Evolutionary conservation across 92 coral and sea anemone genomes (phyloP), one percentile per base, ranked within the genome.

Genomic region (Micromussa lordhowensis): DNA sequence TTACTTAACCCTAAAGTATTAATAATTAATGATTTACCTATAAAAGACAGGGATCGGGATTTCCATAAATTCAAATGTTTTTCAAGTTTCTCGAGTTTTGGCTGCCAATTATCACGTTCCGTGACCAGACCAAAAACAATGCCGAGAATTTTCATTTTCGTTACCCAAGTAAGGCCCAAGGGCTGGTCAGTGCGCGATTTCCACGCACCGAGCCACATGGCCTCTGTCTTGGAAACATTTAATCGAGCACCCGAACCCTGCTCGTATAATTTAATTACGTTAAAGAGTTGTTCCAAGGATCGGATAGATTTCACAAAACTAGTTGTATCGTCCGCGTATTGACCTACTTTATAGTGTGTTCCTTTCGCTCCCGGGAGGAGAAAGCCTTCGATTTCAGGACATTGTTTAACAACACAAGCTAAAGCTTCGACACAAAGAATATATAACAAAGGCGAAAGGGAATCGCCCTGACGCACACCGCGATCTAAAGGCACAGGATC

Each of bases 131-230:
- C 75, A 2, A 80, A 80, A 0, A 63, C 54, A 0, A 85, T 79
- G 0, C 87, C 88, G 0, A 83, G 1, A 2, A 58, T 63, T 26
- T 81, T 66, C 72, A 73, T 72, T 16, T 80, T 18, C 7, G 19
- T 30, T 0, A 91, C 93, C 93, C 93, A 91, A 1, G 49, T 38
- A 14, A 90, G 80, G 24, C 90, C 93, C 19, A 59, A 18, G 0
- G 85, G 90, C 38, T 77, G 13, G 9, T 75, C 57, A 1, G 1
- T 0, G 0, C 85, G 83, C 1, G 31, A 30, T 3, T 24, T n/a
- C 85, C 89, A 89, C 7, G 85, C 36, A 0, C 89, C 89, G 29
- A 84, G 54, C 81, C 82, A 73, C 76, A 84, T 76, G 17, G 88
- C 81, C 63, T 89, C 75, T 4, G 73, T 44, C 19, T 84, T 89